Evolutionary conservation across 2,113 vertebrate species (phyloP), one percentile per base, ranked within the genome.

Genomic region (Dipodomys spectabilis): DNA sequence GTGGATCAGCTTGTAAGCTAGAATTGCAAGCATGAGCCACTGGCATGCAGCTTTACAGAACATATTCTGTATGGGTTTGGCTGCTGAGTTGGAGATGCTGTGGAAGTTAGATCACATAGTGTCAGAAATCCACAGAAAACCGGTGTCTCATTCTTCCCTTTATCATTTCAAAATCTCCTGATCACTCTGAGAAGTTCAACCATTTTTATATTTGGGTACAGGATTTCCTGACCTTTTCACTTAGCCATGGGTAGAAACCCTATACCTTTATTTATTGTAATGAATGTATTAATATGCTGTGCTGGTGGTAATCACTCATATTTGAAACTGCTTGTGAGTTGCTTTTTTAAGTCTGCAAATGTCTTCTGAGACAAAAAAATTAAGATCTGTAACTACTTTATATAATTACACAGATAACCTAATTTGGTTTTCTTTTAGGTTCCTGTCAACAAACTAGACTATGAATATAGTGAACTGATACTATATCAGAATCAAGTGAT

Each of bases 401-500:
- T 94, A 0, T 74, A 71, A 32, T 74, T 92, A 68, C 67, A 57
- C 65, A 90, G 84, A 87, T 85, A 84, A 92, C 25, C 15, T 96
- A 74, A 92, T 83, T 95, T 84, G 32, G 16, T 83, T 78, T 81
- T 96, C 32, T 30, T 92, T 7, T 74, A 98, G 98, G 94, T 98
- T 97, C 98, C 98, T 95, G 98, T 97, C 82, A 98, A 98, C 95
- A 98, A 98, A 98, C 96, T 98, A 96, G 98, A 98, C 86, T 98
- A 98, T 97, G 98, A 98, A 88, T 98, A 98, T 93, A 98, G 98
- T 95, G 98, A 98, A 97, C 95, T 98, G 86, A 98, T 98, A 91
- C 73, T 98, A 32, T 98, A 98, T 95, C 98, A 98, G 95, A 98
- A 98, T 96, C 98, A 98, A 97, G 98, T 98, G 86, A 98, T 98